phyloP scores from a whole-genome alignment of 2,888 invertebrate species.

The Platerodrilus igneus region DNA sequence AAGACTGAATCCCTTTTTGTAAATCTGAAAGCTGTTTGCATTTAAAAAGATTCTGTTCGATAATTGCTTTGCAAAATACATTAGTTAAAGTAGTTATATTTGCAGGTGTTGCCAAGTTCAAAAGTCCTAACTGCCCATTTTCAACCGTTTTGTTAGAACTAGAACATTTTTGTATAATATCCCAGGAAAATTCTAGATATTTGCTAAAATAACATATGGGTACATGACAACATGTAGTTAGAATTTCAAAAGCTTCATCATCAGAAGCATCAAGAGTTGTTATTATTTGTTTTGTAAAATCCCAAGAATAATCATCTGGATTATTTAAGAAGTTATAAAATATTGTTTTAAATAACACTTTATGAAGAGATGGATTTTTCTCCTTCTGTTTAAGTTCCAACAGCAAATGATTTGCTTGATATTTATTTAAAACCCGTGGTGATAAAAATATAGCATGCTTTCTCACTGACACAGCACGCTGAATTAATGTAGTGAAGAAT shows the following conservation, averaged over 20 bases:
- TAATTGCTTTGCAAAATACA: conserved; percentile 5
- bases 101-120: neutral
- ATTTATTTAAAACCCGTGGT: conserved; percentile 6
- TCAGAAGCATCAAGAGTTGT: conserved; percentile 7
- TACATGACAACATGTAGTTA: conserved; percentile 3
- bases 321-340: conserved; percentile 13
- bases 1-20: conserved; percentile 1
- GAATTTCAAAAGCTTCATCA: conserved; percentile 7
- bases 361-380: conserved; percentile 10
- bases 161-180: conserved; percentile 1
- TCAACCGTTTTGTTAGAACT: neutral
- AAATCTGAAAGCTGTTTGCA: neutral
- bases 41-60: conserved; percentile 6
- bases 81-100: neutral
- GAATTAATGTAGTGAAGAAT: conserved; percentile 5
- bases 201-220: conserved; percentile 1
- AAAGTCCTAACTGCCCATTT: conserved; percentile 3
- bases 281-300: conserved; percentile 8
- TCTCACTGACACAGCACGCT: conserved; percentile 13
- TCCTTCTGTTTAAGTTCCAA: conserved; percentile 4
- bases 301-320: conserved; percentile 13
- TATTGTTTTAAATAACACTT: conserved; percentile 7
- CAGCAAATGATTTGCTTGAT: neutral
- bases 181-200: neutral
- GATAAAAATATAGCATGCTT: conserved; percentile 17